Evolutionary conservation across 2,888 invertebrate genomes (phyloP).

Genomic region (Lochmaea crataegi): DNA sequence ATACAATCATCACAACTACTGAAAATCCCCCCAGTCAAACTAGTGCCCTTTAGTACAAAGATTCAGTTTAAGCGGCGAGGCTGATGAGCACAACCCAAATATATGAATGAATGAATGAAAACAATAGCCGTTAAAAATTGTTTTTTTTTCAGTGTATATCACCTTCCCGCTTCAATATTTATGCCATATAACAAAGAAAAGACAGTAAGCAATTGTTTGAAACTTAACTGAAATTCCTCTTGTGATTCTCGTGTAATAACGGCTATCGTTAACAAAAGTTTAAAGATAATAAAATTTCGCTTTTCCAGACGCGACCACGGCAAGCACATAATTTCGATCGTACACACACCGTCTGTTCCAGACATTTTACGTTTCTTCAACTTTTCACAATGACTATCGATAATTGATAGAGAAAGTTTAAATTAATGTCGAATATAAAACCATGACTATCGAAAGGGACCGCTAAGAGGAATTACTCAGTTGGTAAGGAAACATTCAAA

Average conservation of each 20-base stretch:
- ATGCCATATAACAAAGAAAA: background rate
- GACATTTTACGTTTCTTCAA: conserved; percentile 51
- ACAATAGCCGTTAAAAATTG: too few relatives aligned
- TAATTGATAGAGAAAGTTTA: conserved; percentile 57
- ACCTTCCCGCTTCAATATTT: background rate
- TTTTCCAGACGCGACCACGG: conserved; percentile 25
- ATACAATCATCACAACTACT: too few relatives aligned
- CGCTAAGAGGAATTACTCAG: conserved; percentile 1
- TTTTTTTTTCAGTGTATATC: background rate
- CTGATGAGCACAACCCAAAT: too few relatives aligned
- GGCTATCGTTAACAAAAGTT: conserved; percentile 26
- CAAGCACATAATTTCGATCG: conserved; percentile 25
- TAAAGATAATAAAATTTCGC: conserved; percentile 33
- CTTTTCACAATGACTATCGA: conserved; percentile 55
- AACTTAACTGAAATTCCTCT: conserved; percentile 7
- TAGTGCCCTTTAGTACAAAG: too few relatives aligned
- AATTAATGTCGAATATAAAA: conserved; percentile 39
- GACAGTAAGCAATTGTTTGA: background rate
- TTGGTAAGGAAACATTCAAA: background rate
- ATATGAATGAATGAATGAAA: too few relatives aligned
- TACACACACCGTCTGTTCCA: conserved; percentile 45
- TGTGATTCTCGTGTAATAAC: conserved; percentile 5
- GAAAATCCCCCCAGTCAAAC: too few relatives aligned
- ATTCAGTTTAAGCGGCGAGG: too few relatives aligned
- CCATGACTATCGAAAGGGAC: conserved; percentile 31